Percentiles rank a stretch among this genome's conserved stretches.
Conservation (phyloP, 2,888 invertebrate species). For the Notodonta dromedarius region DNA sequence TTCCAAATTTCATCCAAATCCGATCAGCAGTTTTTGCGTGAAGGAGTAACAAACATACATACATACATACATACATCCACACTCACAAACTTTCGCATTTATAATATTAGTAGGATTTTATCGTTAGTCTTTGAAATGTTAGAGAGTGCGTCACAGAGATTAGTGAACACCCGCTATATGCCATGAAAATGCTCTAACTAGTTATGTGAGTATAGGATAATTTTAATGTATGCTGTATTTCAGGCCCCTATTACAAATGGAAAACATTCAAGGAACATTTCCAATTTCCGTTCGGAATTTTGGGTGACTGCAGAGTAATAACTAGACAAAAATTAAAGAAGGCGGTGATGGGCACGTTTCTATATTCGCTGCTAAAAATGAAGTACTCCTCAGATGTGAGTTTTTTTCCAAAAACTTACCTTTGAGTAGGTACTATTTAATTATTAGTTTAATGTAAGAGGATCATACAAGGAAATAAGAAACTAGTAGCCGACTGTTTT, state of each 20-base stretch:
- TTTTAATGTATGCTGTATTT: conserved; percentile 32
- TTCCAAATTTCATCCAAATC: no score
- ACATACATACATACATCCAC: no score
- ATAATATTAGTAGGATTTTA: no score
- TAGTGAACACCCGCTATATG: no score
- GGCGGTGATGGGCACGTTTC: conserved; percentile 81
- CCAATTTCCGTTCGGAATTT: conserved; percentile 78
- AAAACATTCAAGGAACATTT: conserved; percentile 89
- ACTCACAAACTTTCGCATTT: no score
- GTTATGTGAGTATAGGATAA: background rate
- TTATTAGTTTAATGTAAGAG: no score
- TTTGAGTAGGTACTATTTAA: no score
- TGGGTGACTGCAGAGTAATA: conserved; percentile 82
- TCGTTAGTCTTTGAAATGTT: background rate
- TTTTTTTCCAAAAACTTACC: background rate
- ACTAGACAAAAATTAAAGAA: conserved; percentile 85
- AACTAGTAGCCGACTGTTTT: no score
- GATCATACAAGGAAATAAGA: no score
- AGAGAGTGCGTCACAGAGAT: background rate
- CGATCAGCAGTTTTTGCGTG: no score
- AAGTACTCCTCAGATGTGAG: conserved; percentile 83
- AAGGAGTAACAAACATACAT: no score
- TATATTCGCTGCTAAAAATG: conserved; percentile 81
- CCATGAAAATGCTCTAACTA: no score
- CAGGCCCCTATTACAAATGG: conserved; percentile 95